Evolutionary conservation across 2,113 vertebrate genomes (phyloP).

Genomic region (Lagopus leucura): DNA sequence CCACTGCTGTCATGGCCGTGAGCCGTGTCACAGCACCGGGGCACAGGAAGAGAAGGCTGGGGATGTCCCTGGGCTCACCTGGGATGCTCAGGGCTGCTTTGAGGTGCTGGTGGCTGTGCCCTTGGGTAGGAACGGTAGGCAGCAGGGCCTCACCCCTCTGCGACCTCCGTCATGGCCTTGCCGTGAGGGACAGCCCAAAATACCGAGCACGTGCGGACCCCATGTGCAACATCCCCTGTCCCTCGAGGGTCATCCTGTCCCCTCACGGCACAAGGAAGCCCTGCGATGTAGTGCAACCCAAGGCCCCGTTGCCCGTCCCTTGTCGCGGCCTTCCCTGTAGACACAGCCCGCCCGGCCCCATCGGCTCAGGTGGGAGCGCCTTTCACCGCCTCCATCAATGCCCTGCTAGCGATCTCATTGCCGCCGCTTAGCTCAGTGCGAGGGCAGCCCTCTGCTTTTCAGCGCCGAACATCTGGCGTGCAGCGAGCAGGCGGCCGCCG

Average conservation of each 20-base stretch:
- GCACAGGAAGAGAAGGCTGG: neutral
- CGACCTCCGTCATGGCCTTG: neutral
- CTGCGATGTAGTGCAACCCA: no score
- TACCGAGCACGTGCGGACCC: accelerated
- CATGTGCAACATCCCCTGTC: no score
- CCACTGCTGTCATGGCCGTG: neutral
- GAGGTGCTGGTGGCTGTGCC: no score
- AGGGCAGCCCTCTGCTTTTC: constrained; percentile 69
- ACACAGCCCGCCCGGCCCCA: constrained; percentile 15
- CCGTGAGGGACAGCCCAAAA: neutral
- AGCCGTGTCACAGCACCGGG: neutral
- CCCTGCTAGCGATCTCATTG: constrained; percentile 76
- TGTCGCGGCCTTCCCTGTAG: neutral
- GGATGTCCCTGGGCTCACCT: neutral
- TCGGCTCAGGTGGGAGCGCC: constrained; percentile 72
- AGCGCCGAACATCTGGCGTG: constrained; percentile 72
- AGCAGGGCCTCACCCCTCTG: neutral
- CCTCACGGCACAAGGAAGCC: neutral
- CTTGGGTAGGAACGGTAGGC: neutral
- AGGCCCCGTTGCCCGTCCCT: neutral
- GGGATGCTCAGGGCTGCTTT: neutral
- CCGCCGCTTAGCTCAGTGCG: constrained; percentile 76
- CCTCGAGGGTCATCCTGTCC: no score
- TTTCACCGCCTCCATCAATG: constrained; percentile 74
- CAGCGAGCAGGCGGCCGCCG: constrained; percentile 31